Evolutionary conservation across 1,140 invertebrate genomes (phyloP).

Genomic region (Dreissena polymorpha): DNA sequence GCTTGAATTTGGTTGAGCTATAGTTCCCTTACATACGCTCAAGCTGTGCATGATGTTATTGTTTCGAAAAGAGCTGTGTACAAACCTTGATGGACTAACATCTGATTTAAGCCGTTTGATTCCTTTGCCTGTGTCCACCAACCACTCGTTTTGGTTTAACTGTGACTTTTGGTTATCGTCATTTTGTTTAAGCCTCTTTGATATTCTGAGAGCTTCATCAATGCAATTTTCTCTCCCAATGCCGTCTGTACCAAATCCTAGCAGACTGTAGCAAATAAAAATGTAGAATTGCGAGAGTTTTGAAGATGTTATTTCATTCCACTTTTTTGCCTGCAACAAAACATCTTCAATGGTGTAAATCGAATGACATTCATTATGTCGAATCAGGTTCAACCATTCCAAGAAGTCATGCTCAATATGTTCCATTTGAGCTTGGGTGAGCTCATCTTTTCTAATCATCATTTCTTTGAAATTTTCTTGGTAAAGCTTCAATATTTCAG

Average conservation of each 20-base stretch:
- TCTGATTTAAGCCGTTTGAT: no score
- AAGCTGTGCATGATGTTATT: no score
- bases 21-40: slow-evolving; percentile 55
- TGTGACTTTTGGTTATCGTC: no score
- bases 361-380: slow-evolving; percentile 29
- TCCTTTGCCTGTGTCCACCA: no score
- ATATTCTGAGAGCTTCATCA: no score
- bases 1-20: slow-evolving; percentile 52
- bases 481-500: slow-evolving; percentile 47
- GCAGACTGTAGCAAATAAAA: slow-evolving; percentile 55
- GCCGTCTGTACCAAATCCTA: slow-evolving; percentile 57
- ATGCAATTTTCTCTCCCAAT: no score
- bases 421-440: slow-evolving; percentile 19
- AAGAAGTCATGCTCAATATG: slow-evolving; percentile 48
- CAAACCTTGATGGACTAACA: no score
- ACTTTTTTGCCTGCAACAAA: slow-evolving; percentile 37
- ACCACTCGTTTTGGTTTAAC: no score
- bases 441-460: neutral
- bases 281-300: slow-evolving; percentile 49
- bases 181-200: no score
- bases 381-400: slow-evolving; percentile 57
- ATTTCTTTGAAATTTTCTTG: slow-evolving; percentile 54
- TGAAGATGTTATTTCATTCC: slow-evolving; percentile 48
- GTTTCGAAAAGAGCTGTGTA: no score
- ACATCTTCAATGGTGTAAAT: slow-evolving; percentile 53